A percentile compares a stretch with the other conserved stretches of the same genome.
Evolutionary conservation across 2,797 vertebrate genomes (phyloP).

Genomic region (Semaprochilodus insignis): DNA sequence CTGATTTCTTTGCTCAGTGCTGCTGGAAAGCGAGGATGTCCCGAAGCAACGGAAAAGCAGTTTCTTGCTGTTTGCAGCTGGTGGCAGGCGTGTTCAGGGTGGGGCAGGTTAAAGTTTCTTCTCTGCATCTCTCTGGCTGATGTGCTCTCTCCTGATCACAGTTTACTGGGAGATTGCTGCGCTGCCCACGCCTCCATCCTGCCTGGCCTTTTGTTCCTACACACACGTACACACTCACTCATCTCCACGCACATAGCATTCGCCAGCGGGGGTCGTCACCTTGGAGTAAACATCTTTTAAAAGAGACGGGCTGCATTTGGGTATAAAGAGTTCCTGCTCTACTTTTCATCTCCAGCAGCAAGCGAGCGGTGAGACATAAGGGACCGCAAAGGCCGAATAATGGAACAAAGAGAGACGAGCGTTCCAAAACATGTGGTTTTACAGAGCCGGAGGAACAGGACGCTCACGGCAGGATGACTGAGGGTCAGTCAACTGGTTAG

Average conservation of each 20-base stretch:
- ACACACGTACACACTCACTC: slow-evolving; percentile 8
- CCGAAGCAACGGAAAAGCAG: background rate
- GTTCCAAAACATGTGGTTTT: slow-evolving; percentile 18
- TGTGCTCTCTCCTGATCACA: slow-evolving; percentile 50
- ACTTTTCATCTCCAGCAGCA: slow-evolving; percentile 42
- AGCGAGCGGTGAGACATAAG: slow-evolving; percentile 21
- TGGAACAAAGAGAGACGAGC: slow-evolving; percentile 1
- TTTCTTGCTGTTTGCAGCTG: background rate
- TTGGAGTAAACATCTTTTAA: slow-evolving; percentile 50
- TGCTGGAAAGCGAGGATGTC: background rate
- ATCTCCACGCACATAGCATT: slow-evolving; percentile 31
- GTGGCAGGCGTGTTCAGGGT: background rate
- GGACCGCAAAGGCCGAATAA: slow-evolving; percentile 40
- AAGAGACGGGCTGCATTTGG: slow-evolving; percentile 43
- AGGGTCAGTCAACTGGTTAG: slow-evolving; percentile 44
- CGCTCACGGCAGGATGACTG: background rate
- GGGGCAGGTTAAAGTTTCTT: slow-evolving; percentile 9
- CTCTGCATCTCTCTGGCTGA: background rate
- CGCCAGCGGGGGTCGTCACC: slow-evolving; percentile 52
- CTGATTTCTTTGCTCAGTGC: background rate
- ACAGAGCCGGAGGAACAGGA: background rate
- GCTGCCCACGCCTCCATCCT: slow-evolving; percentile 47
- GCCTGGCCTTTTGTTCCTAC: slow-evolving; percentile 44
- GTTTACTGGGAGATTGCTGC: slow-evolving; percentile 48
- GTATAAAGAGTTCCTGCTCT: slow-evolving; percentile 39